Evolutionary conservation across 2,797 vertebrate species (phyloP).

Genomic region (Semaprochilodus insignis): DNA sequence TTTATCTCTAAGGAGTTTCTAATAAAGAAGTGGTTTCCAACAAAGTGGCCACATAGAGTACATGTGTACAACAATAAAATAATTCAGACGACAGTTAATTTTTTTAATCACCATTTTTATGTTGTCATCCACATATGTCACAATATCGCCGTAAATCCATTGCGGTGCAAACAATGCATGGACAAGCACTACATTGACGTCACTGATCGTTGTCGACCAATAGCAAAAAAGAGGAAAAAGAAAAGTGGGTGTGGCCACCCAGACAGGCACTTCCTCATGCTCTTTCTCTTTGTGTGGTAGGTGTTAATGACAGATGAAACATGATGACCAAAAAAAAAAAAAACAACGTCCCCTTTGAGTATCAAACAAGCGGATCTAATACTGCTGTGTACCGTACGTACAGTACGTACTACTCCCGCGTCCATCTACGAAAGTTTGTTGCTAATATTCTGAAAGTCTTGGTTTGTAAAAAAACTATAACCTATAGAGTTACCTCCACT

Average conservation of each 20-base stretch:
- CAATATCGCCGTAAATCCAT: slow-evolving; percentile 73
- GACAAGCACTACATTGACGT: slow-evolving; percentile 68
- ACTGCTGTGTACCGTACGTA: background rate
- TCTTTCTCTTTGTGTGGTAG: slow-evolving; percentile 34
- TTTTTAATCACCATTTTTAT: slow-evolving; percentile 62
- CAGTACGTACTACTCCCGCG: no score
- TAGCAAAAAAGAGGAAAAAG: slow-evolving; percentile 39
- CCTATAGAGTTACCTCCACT: background rate
- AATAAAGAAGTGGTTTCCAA: no score
- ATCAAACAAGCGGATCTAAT: background rate
- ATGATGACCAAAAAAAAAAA: background rate
- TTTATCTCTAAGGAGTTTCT: no score
- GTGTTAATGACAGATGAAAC: background rate
- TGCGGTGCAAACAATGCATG: slow-evolving; percentile 66
- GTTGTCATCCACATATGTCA: slow-evolving; percentile 71
- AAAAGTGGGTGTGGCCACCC: slow-evolving; percentile 57
- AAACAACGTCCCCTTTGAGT: background rate
- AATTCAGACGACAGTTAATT: background rate
- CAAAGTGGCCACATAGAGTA: no score
- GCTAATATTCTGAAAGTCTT: no score
- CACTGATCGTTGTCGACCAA: slow-evolving; percentile 62
- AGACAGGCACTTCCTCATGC: slow-evolving; percentile 73
- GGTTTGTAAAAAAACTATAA: background rate
- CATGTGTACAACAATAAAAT: background rate
- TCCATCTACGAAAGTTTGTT: background rate